Conservation (phyloP, 2,888 invertebrate species). For the Hybos culiciformis region DNA sequence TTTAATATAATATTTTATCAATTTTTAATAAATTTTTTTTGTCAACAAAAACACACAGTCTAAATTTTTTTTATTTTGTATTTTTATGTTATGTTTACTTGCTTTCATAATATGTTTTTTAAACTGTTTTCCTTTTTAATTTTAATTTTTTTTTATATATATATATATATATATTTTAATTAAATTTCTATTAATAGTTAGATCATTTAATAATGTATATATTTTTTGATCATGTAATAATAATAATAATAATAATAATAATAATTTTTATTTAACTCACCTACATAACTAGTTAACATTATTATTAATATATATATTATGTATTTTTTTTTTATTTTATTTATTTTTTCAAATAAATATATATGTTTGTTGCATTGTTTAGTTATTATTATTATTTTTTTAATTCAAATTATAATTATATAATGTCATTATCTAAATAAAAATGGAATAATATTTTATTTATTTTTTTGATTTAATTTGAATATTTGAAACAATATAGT, state of each 20-base stretch:
- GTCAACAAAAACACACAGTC: conserved; percentile 28
- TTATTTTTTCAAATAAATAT: too few species aligned
- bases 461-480: too few species aligned
- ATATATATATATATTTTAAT: conserved; percentile 22
- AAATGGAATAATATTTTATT: too few species aligned
- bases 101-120: conserved; percentile 11
- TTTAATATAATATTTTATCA: conserved; percentile 10
- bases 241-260: conserved; percentile 18
- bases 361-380: too few species aligned
- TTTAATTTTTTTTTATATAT: conserved; percentile 22
- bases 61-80: conserved; percentile 20
- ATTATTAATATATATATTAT: conserved; percentile 23
- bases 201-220: conserved; percentile 13
- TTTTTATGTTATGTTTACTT: conserved; percentile 13
- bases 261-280: conserved; percentile 31
- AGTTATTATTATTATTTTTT: neutral
- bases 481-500: too few species aligned
- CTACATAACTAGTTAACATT: conserved; percentile 35
- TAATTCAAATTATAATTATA: neutral
- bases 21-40: conserved; percentile 11
- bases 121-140: conserved; percentile 14
- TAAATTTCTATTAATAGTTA: conserved; percentile 16
- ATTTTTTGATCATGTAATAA: conserved; percentile 12
- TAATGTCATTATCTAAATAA: conserved; percentile 11
- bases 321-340: too few species aligned